Evolutionary conservation across 2,888 invertebrate species (phyloP).

Genomic region (Pocota personata): DNA sequence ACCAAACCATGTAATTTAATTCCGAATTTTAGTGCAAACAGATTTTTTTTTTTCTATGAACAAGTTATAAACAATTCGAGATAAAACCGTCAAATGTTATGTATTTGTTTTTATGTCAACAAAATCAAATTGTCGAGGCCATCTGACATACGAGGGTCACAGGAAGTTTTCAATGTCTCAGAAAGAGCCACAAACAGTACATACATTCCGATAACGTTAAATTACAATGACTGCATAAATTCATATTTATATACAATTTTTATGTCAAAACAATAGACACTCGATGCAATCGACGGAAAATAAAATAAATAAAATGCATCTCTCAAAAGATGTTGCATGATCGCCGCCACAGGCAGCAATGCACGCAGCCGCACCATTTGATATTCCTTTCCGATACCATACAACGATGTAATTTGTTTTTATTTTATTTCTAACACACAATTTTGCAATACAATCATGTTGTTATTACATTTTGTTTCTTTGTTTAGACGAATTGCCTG

Average conservation of each 20-base stretch:
- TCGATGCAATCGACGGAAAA: conserved; percentile 21
- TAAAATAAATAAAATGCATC: conserved; percentile 16
- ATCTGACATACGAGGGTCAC: not conserved
- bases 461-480: conserved; percentile 12
- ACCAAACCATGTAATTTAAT: too few species aligned
- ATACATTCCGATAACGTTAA: conserved; percentile 8
- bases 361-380: conserved; percentile 24
- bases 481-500: conserved; percentile 26
- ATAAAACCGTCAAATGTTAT: not conserved
- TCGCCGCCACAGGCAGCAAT: conserved; percentile 28
- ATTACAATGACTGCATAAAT: not conserved
- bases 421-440: conserved; percentile 1
- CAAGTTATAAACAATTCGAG: not conserved
- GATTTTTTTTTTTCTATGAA: not conserved
- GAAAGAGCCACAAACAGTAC: not conserved
- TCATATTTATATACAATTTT: conserved; percentile 16
- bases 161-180: not conserved
- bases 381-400: conserved; percentile 28
- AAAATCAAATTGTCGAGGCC: not conserved
- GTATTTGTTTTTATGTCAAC: too few species aligned
- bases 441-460: conserved; percentile 31
- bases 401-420: conserved; percentile 18
- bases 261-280: conserved; percentile 8
- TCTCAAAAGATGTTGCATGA: conserved; percentile 46
- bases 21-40: too few species aligned